Evolutionary conservation across 2,888 invertebrate species (phyloP), one percentile per base, ranked within the genome.

Genomic region (Morpho deidamia): DNA sequence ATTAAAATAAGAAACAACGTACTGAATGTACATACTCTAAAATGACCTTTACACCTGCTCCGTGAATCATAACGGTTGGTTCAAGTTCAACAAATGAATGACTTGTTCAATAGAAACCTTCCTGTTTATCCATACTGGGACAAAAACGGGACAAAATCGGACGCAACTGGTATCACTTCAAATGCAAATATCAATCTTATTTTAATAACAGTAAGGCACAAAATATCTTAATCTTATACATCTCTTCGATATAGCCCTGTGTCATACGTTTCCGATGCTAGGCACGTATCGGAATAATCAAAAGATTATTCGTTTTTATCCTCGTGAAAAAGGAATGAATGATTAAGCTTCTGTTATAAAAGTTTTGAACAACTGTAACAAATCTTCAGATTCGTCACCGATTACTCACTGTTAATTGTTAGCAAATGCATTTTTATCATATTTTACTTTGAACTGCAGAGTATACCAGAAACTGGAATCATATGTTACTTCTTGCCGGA

Each of bases 41-140:
- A 34, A 39, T 43, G 59, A 59, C 56, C 59, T 59, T 56, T 55
- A 56, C 59, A 61, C 59, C 57, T 58, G 53, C 44, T 34, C 40
- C 50, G 38, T 56, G 55, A 62, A 51, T 62, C 56, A 58, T 56
- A 60, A 53, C 60, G 42, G 54, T 56, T 53, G 54, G 56, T 56
- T 60, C 62, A 60, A 62, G 56, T 59, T 58, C 62, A 60, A 56
- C 49, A 65, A 67, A 70, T 69, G 68, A 71, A 68, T 68, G 68
- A 56, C 69, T 44, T 42, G 47, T 52, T 64, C 74, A 84, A 83
- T 81, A 71, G 74, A 76, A 74, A 58, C 70, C 81, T 83, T 86
- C 85, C 86, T 85, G 85, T 81, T 81, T 79, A 70, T 81, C 81
- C 79, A 79, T 76, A 75, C 71, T 63, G 67, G 65, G 70, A 70